These are phyloP conservation scores for Synanceia verrucosa DNA, from an alignment of 2,797 vertebrate genomes.

Conservation along the genomic window DNA sequence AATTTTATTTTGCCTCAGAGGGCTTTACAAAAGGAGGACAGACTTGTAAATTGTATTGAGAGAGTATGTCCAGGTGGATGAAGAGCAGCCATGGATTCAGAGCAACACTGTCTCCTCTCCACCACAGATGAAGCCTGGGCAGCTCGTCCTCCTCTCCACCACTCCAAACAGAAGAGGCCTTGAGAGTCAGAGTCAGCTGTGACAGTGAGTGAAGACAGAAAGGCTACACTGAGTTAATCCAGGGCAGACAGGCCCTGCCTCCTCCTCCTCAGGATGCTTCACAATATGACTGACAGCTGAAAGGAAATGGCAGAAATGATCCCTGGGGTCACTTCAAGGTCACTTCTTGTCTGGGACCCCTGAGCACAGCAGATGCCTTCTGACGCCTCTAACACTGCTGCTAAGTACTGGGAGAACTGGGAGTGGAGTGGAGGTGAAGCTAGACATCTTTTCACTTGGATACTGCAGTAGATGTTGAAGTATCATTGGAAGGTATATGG, in stretches of 20 bases:
- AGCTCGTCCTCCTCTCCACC: too few relatives aligned
- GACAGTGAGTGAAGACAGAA: neutral
- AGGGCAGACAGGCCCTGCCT: neutral
- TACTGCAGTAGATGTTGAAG: too few relatives aligned
- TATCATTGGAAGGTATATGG: neutral
- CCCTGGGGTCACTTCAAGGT: constrained; percentile 4
- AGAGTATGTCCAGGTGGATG: too few relatives aligned
- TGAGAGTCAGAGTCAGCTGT: neutral
- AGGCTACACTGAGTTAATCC: neutral
- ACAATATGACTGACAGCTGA: constrained; percentile 11
- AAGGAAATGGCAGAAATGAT: neutral
- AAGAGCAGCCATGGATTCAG: too few relatives aligned
- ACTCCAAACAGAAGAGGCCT: too few relatives aligned
- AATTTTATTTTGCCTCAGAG: too few relatives aligned
- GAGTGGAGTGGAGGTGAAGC: neutral
- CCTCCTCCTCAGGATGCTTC: neutral
- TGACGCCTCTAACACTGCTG: neutral
- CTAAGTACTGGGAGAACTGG: neutral
- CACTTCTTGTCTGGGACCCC: neutral
- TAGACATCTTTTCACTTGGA: neutral
- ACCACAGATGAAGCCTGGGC: too few relatives aligned
- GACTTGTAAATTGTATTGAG: too few relatives aligned
- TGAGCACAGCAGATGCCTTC: constrained; percentile 6
- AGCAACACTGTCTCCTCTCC: too few relatives aligned
- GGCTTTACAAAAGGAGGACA: too few relatives aligned